Evolutionary conservation across 2,888 invertebrate species (phyloP), one percentile per base, ranked within the genome.

Genomic region (Melitaea athalia): DNA sequence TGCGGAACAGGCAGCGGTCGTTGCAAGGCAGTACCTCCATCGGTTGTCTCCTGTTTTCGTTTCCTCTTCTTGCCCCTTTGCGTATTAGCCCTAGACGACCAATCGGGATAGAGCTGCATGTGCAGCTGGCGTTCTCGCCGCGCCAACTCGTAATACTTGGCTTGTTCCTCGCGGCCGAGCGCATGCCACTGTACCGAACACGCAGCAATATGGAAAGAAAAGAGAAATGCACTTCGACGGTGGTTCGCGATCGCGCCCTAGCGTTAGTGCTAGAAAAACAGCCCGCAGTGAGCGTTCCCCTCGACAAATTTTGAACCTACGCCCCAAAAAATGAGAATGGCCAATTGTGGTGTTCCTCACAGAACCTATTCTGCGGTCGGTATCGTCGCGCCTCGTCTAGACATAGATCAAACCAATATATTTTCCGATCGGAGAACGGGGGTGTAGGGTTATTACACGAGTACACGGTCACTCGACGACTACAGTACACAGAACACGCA

Each of bases 61-160:
- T 99, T 99, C 97, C 99, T 98, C 96, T 99, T 99, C 95, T 98
- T 98, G 95, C 99, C 98, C 94, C 98, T 97, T 94, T 99, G 98
- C 95, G 99, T 99, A 96, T 99, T 99, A 94, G 99, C 96, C 94
- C 99, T 99, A 94, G 97, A 97, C 94, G 97, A 97, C 99, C 99
- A 99, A 95, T 98, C 98, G 90, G 99, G 99, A 95, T 99, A 99
- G 94, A 98, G 96, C 95, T 98, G 98, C 97, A 98, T 97, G 95
- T 99, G 99, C 92, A 98, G 96, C 95, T 99, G 98, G 93, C 99
- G 96, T 94, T 99, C 99, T 94, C 98, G 97, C 92, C 98, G 95
- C 88, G 99, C 99, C 96, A 98, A 95, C 94, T 99, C 99, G 95
- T 99, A 99, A 96, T 99, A 99, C 95, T 99, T 99, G 94, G 98